These are phyloP conservation scores for Lamellibrachia luymesi DNA, from an alignment of 1,140 invertebrate genomes.

Conservation along the genomic window DNA sequence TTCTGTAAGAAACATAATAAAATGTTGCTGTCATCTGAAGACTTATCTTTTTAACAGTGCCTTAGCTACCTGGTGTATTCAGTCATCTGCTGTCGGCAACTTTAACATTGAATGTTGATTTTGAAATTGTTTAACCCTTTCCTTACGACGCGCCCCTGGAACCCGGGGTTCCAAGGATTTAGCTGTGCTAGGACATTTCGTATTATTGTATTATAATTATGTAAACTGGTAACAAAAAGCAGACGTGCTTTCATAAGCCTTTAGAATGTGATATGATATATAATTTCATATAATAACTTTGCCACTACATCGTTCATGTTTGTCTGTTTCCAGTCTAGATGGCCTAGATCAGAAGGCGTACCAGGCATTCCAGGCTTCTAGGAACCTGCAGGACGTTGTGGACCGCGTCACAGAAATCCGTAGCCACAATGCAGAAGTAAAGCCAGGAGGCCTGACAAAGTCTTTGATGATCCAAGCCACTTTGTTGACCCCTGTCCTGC, in stretches of 20 bases:
- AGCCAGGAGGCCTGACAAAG: slow-evolving; percentile 57
- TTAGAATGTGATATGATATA: too few relatives aligned
- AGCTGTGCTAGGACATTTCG: too few relatives aligned
- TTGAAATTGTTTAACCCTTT: too few relatives aligned
- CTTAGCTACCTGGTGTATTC: too few relatives aligned
- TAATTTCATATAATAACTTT: background rate
- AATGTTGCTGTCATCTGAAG: too few relatives aligned
- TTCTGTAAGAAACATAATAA: background rate
- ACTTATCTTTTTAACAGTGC: too few relatives aligned
- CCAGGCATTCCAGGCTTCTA: slow-evolving; percentile 79
- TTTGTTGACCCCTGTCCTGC: slow-evolving; percentile 78
- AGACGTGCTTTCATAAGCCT: too few relatives aligned
- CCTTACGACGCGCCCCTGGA: too few relatives aligned
- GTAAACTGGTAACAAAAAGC: background rate
- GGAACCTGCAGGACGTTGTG: slow-evolving; percentile 75
- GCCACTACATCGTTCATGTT: background rate
- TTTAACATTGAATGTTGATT: too few relatives aligned
- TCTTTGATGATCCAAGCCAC: slow-evolving; percentile 50
- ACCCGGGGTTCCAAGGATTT: too few relatives aligned
- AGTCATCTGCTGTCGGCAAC: too few relatives aligned
- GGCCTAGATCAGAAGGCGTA: slow-evolving; percentile 84
- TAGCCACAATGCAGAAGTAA: slow-evolving; percentile 22
- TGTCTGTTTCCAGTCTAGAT: slow-evolving; percentile 62
- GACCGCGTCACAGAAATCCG: slow-evolving; percentile 58
- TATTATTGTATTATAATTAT: background rate